phyloP scores from a whole-genome alignment of 2,113 vertebrate species.

The Phylloscopus trochiloides region DNA sequence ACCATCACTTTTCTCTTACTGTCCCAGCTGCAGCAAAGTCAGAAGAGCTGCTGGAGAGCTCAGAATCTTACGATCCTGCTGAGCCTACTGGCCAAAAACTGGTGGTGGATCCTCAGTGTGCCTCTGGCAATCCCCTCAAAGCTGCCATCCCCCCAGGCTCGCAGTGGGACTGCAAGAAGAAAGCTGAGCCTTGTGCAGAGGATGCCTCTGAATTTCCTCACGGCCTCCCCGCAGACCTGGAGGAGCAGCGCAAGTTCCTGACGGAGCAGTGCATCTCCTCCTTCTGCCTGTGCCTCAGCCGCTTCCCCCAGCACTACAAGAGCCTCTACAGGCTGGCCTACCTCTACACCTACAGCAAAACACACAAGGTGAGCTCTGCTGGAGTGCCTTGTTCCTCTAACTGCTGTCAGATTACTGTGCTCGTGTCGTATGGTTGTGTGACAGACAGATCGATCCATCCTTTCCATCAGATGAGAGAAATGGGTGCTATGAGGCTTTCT shows the following conservation, averaged over 20 bases:
- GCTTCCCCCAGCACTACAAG: constrained; percentile 98
- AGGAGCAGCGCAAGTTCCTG: constrained; percentile 88
- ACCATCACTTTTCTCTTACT: neutral
- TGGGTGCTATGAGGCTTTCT: neutral
- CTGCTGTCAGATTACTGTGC: neutral
- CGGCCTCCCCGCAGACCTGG: constrained; percentile 78
- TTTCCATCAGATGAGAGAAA: neutral
- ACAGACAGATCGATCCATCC: neutral
- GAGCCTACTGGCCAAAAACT: constrained; percentile 58
- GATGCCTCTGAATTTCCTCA: constrained; percentile 81
- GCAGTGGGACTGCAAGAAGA: constrained; percentile 79
- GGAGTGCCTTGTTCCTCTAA: too few relatives aligned
- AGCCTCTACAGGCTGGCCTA: constrained; percentile 94
- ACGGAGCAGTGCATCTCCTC: constrained; percentile 87
- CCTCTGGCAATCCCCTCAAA: constrained; percentile 66
- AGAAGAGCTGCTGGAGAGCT: constrained; percentile 67
- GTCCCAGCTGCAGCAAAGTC: constrained; percentile 45
- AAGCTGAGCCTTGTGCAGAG: constrained; percentile 74
- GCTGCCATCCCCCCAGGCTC: neutral
- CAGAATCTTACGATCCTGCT: constrained; percentile 48
- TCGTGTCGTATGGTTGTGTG: neutral
- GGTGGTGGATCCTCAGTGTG: constrained; percentile 33
- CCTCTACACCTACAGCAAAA: constrained; percentile 89
- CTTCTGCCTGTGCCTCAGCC: constrained; percentile 90
- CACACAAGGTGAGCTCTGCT: constrained; percentile 81